These are phyloP conservation scores for Fopius arisanus DNA, from an alignment of 1,140 invertebrate species.

Conservation along the genomic window DNA sequence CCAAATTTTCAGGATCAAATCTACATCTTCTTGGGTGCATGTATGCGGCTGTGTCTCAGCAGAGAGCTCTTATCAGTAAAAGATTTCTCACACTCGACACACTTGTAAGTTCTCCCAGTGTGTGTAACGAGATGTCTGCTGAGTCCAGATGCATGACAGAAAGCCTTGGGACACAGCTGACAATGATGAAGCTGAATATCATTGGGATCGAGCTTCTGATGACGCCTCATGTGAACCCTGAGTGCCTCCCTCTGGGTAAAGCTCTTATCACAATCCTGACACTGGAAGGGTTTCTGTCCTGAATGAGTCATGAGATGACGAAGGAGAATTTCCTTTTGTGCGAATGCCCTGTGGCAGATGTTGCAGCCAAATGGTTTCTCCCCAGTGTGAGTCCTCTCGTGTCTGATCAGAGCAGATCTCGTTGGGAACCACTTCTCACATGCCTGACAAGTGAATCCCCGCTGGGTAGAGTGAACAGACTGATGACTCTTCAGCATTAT, in stretches of 20 bases:
- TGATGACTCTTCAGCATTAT: constrained; percentile 70
- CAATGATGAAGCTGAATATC: constrained; percentile 73
- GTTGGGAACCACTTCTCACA: constrained; percentile 85
- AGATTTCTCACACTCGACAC: constrained; percentile 72
- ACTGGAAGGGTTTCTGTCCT: constrained; percentile 83
- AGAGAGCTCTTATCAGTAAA: constrained; percentile 77
- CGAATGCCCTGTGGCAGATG: constrained; percentile 76
- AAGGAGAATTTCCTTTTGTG: constrained; percentile 81
- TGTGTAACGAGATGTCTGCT: constrained; percentile 77
- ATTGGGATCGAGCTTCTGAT: constrained; percentile 67
- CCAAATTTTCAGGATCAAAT: too few species aligned
- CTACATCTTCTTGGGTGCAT: constrained; percentile 56
- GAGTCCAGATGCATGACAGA: constrained; percentile 74
- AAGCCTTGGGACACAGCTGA: constrained; percentile 73
- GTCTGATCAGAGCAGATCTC: constrained; percentile 78
- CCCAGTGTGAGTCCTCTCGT: constrained; percentile 80
- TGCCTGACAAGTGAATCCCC: constrained; percentile 70
- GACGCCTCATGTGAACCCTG: constrained; percentile 70
- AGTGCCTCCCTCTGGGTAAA: constrained; percentile 77
- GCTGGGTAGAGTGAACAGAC: constrained; percentile 69
- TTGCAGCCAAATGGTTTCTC: constrained; percentile 80
- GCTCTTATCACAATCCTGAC: constrained; percentile 76
- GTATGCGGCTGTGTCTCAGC: constrained; percentile 68
- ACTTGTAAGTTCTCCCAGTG: constrained; percentile 72
- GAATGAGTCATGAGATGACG: constrained; percentile 87